Evolutionary conservation across 2,113 vertebrate species (phyloP).

Genomic region (Chloebia gouldiae): DNA sequence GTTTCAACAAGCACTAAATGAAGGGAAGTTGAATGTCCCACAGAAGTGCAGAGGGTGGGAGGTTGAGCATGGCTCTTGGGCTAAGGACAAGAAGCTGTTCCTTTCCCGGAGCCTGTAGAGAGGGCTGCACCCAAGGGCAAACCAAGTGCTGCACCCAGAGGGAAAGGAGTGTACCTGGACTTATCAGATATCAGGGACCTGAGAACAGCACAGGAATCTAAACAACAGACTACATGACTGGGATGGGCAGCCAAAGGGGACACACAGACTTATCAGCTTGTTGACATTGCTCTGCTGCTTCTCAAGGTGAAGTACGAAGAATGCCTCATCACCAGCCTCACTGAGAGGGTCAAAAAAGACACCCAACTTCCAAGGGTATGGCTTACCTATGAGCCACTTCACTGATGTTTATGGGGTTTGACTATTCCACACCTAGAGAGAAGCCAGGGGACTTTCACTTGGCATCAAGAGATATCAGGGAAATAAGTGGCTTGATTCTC

Average conservation of each 20-base stretch:
- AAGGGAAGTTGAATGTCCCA: neutral
- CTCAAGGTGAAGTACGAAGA: neutral
- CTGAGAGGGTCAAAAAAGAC: neutral
- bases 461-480: neutral
- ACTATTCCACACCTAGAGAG: neutral
- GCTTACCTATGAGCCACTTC: neutral
- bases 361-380: neutral
- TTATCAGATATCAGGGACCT: neutral
- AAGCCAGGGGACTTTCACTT: neutral
- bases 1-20: neutral
- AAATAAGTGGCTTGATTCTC: neutral
- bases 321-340: neutral
- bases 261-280: rapidly evolving
- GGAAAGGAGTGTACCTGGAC: neutral
- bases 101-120: neutral
- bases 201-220: neutral
- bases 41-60: neutral
- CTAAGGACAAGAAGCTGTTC: neutral
- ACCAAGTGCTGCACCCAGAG: neutral
- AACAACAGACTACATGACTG: neutral
- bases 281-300: neutral
- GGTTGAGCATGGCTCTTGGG: neutral
- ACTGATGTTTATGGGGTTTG: neutral
- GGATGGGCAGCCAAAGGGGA: neutral
- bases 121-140: neutral